Percentiles rank a stretch among this genome's conserved stretches.
These are phyloP conservation scores for Hormaphis cornu DNA, from an alignment of 1,140 invertebrate genomes.

Conservation along the genomic window DNA sequence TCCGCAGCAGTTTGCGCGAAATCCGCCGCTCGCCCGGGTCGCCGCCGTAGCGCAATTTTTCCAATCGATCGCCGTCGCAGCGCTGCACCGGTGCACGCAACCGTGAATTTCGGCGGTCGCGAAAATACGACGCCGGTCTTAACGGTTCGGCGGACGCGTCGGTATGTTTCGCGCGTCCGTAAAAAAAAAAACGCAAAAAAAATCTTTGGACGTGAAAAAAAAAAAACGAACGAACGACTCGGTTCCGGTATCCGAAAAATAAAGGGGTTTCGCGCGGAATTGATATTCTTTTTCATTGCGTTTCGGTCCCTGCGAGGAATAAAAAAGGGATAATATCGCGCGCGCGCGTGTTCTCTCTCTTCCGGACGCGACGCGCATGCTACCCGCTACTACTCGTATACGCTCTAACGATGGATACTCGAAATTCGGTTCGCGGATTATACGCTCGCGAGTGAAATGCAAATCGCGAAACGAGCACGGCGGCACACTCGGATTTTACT, in stretches of 20 bases:
- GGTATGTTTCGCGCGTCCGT: background rate
- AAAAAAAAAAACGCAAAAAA: constrained; percentile 10
- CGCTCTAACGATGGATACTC: too few species aligned
- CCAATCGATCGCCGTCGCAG: background rate
- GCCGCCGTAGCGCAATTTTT: background rate
- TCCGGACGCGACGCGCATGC: too few species aligned
- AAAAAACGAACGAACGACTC: background rate
- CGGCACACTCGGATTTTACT: too few species aligned
- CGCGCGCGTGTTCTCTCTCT: too few species aligned
- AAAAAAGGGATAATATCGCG: constrained; percentile 20
- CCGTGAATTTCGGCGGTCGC: too few species aligned
- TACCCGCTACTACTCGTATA: too few species aligned
- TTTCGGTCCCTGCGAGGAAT: background rate
- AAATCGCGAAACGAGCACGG: too few species aligned
- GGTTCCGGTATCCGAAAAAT: constrained; percentile 12
- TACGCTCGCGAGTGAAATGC: too few species aligned
- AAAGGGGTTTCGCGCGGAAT: background rate
- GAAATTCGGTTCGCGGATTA: too few species aligned
- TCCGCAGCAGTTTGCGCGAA: too few species aligned
- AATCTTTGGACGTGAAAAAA: background rate
- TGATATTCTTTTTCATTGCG: constrained; percentile 5
- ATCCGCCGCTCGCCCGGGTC: too few species aligned
- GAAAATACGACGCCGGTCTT: too few species aligned
- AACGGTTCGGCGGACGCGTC: background rate
- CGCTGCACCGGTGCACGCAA: background rate